phyloP scores from a whole-genome alignment of 2,888 invertebrate species.

The Polymixis lichenea region DNA sequence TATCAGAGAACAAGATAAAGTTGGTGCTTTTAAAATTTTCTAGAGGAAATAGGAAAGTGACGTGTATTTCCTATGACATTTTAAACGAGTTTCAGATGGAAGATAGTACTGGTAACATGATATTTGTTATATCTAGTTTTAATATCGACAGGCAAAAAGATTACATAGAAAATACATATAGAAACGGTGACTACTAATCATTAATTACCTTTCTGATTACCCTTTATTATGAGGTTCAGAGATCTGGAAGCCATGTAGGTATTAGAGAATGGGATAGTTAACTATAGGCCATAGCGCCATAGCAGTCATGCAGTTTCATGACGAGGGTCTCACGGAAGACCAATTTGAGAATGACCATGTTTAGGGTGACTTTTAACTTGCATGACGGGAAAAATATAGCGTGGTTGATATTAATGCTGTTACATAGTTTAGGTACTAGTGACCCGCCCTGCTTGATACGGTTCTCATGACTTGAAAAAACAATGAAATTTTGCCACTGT shows the following conservation, averaged over 20 bases:
- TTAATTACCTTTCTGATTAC: neutral
- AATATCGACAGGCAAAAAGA: neutral
- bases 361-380: neutral
- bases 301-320: too few species aligned
- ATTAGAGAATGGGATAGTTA: neutral
- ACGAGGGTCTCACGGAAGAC: neutral
- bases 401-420: neutral
- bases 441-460: neutral
- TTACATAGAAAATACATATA: neutral
- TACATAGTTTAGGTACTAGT: neutral
- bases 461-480: neutral
- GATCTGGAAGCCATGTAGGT: neutral
- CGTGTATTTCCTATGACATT: conserved; percentile 57
- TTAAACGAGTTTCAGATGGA: conserved; percentile 39
- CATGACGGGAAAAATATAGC: neutral
- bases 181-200: neutral
- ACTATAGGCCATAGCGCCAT: neutral
- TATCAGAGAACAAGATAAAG: conserved; percentile 7
- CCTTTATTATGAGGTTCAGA: neutral
- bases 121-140: conserved; percentile 14
- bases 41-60: conserved; percentile 41
- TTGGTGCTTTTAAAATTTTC: conserved; percentile 17
- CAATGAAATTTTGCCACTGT: neutral
- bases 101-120: conserved; percentile 1
- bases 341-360: neutral